These are phyloP conservation scores for Camelus bactrianus DNA, from an alignment of 2,113 vertebrate species.

Conservation along the genomic window DNA sequence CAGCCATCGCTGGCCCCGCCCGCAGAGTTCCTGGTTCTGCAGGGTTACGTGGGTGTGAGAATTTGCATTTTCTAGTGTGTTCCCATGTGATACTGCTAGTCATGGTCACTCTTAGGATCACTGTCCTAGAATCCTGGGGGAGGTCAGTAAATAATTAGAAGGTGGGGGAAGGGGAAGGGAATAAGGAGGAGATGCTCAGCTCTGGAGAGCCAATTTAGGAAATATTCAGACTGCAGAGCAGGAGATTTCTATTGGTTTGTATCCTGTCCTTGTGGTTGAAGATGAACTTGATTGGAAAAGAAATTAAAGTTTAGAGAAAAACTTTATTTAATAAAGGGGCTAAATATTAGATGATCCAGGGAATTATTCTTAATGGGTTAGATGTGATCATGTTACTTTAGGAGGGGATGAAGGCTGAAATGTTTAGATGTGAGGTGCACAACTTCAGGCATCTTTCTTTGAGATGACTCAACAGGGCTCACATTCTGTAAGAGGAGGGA, in stretches of 20 bases:
- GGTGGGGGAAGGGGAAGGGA: no score
- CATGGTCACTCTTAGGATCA: neutral
- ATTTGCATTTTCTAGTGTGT: accelerated
- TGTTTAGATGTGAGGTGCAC: accelerated
- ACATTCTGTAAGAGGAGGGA: accelerated
- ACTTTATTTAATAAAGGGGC: neutral
- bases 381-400: accelerated
- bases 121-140: no score
- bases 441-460: accelerated
- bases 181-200: no score
- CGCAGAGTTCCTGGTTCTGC: no score
- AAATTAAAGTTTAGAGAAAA: neutral
- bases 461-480: accelerated
- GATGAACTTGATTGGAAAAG: neutral
- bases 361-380: neutral
- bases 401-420: neutral
- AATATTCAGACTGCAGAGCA: neutral
- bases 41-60: neutral
- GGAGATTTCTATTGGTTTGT: neutral
- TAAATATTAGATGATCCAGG: accelerated
- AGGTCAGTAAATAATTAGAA: neutral
- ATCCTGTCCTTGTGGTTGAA: neutral
- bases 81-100: neutral
- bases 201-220: neutral
- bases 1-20: neutral